Percentiles rank a stretch among this genome's conserved stretches.
Conservation (phyloP, 2,888 invertebrate genomes). For the Cataglyphis altisquamis region DNA sequence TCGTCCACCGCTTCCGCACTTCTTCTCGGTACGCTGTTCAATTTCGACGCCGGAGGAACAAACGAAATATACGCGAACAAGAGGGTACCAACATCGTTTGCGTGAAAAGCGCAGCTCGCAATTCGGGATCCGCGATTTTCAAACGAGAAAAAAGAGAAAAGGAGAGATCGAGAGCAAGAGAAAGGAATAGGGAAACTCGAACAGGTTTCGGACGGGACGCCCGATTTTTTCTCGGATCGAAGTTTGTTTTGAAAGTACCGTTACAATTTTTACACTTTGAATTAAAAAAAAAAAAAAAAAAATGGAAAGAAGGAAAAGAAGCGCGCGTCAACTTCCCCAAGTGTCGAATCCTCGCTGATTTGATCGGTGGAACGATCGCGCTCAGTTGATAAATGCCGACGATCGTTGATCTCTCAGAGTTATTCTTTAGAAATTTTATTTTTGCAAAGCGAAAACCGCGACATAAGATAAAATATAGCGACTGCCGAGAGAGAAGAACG, state of each 20-base stretch:
- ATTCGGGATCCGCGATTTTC: slow-evolving; percentile 43
- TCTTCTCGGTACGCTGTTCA: slow-evolving; percentile 64
- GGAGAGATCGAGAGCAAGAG: neutral
- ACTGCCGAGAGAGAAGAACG: slow-evolving; percentile 25
- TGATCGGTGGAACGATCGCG: slow-evolving; percentile 36
- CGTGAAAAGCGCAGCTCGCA: slow-evolving; percentile 30
- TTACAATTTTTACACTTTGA: slow-evolving; percentile 56
- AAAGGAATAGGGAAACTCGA: slow-evolving; percentile 9
- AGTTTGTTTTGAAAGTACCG: slow-evolving; percentile 43
- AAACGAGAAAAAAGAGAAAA: neutral
- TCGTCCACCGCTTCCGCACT: slow-evolving; percentile 76
- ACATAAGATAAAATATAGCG: slow-evolving; percentile 46
- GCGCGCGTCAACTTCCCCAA: neutral
- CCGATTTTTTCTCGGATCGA: slow-evolving; percentile 50
- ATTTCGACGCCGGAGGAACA: slow-evolving; percentile 25
- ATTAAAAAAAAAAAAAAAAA: slow-evolving; percentile 43
- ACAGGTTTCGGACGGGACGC: slow-evolving; percentile 36
- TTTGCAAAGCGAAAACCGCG: slow-evolving; percentile 44
- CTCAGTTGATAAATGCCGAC: slow-evolving; percentile 22
- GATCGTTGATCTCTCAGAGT: slow-evolving; percentile 49
- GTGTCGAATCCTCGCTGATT: slow-evolving; percentile 33
- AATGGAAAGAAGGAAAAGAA: slow-evolving; percentile 18
- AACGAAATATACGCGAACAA: slow-evolving; percentile 36
- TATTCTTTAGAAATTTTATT: slow-evolving; percentile 54
- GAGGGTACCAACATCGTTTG: slow-evolving; percentile 24